Evolutionary conservation across 2,888 invertebrate genomes (phyloP).

Genomic region (Athetis lepigone): DNA sequence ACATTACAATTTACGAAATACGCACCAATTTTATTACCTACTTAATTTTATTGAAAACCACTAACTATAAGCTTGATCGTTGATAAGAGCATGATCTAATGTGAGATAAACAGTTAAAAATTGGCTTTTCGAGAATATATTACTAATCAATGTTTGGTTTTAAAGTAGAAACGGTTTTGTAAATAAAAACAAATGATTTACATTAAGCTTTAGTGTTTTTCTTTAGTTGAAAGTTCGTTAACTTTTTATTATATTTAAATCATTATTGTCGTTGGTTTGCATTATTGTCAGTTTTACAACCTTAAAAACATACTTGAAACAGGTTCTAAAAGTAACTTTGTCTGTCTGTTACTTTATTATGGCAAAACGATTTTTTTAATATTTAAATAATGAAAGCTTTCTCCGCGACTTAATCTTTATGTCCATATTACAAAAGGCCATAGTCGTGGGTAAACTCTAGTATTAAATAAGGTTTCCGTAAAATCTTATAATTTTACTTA

Average conservation of each 20-base stretch:
- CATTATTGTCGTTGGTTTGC: too few species aligned
- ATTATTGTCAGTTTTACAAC: too few species aligned
- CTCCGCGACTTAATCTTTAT: too few species aligned
- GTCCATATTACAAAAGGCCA: too few species aligned
- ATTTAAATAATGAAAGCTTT: too few species aligned
- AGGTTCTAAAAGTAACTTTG: too few species aligned
- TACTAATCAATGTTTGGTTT: slow-evolving; percentile 51
- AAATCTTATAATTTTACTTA: slow-evolving; percentile 24
- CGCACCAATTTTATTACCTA: slow-evolving; percentile 52
- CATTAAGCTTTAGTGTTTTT: slow-evolving; percentile 12
- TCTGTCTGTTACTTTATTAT: too few species aligned
- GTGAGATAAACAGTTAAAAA: slow-evolving; percentile 56
- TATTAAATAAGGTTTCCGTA: neutral
- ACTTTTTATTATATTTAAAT: too few species aligned
- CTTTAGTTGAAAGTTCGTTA: neutral
- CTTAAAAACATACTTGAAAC: too few species aligned
- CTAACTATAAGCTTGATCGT: slow-evolving; percentile 48
- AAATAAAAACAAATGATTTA: slow-evolving; percentile 47
- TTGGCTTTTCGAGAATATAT: slow-evolving; percentile 61
- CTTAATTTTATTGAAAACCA: slow-evolving; percentile 52
- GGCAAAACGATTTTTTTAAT: too few species aligned
- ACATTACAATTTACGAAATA: slow-evolving; percentile 46
- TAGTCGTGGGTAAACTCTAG: too few species aligned
- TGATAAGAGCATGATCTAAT: slow-evolving; percentile 57
- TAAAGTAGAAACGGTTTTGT: slow-evolving; percentile 39